These are phyloP conservation scores for Verasper variegatus DNA, from an alignment of 2,113 vertebrate species.

Conservation along the genomic window DNA sequence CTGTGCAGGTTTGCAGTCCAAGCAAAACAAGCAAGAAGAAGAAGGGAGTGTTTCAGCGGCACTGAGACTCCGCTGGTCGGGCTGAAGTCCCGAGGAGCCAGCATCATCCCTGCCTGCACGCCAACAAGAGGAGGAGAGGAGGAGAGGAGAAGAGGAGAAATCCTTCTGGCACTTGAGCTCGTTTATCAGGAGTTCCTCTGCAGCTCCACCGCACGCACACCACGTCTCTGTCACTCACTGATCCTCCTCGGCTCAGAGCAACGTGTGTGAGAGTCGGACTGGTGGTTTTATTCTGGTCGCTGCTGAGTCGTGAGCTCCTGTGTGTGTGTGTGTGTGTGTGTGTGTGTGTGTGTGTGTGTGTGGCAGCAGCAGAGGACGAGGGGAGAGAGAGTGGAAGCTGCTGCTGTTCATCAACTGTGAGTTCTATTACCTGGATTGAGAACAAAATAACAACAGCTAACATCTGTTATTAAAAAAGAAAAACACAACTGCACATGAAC, in stretches of 20 bases:
- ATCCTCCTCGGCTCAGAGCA: not conserved
- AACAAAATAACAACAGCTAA: no score
- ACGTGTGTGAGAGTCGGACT: slow-evolving; percentile 16
- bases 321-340: slow-evolving; percentile 1
- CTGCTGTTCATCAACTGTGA: slow-evolving; percentile 45
- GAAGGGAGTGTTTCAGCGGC: slow-evolving; percentile 45
- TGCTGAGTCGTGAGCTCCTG: slow-evolving; percentile 60
- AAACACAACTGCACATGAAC: no score
- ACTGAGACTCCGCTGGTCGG: slow-evolving; percentile 12
- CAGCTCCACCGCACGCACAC: slow-evolving; percentile 12
- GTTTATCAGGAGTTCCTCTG: slow-evolving; percentile 34
- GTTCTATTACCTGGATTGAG: not conserved
- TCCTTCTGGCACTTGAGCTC: slow-evolving; percentile 48
- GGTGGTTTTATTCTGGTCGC: slow-evolving; percentile 16
- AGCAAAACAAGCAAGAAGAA: slow-evolving; percentile 7
- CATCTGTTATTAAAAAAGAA: no score
- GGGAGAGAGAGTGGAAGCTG: slow-evolving; percentile 9
- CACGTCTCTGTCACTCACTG: not conserved
- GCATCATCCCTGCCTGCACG: slow-evolving; percentile 20
- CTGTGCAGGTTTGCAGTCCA: slow-evolving; percentile 8
- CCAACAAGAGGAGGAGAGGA: slow-evolving; percentile 17
- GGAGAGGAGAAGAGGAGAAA: slow-evolving; percentile 23
- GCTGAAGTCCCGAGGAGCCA: slow-evolving; percentile 40
- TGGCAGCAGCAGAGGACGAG: slow-evolving; percentile 7
- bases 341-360: slow-evolving; percentile 10